Base-by-base conservation (phyloP, 2,113 vertebrate species). In the Ascaphus truei region DNA sequence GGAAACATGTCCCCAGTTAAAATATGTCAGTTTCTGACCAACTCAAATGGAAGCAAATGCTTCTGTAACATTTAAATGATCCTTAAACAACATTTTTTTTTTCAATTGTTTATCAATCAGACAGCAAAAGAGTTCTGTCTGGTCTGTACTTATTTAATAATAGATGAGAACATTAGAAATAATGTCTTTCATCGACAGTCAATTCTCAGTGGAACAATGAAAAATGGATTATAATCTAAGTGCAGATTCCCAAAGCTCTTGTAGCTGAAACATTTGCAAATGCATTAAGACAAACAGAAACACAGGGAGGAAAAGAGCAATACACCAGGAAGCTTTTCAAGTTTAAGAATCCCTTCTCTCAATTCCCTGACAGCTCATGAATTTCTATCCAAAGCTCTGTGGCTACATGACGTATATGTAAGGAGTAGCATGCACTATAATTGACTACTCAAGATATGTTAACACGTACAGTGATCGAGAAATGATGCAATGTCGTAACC, bases 241-340 rank as follows among this genome's bases (percentile, higher is more conserved):
- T 68, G 53, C 43, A 41, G 31, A 68, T 33, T 57, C 51, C 52
- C 51, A 57, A 68, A 47, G 53, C 53, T 68, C 52, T 57, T 68
- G 64, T 68, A 68, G 64, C 64, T 68, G 52, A 68, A 68, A 68
- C 25, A 68, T 68, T 57, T 57, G 52, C 43, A 23, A 68, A 57
- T 68, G 64, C 64, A 57, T 68, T 68, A 68, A 57, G 55, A 81
- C 65, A 1, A 81, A 72, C 67, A 62, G 69, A 73, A 68, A 81
- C 82, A 80, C 75, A 77, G 77, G 75, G 69, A 51, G 65, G 53
- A 75, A 80, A 74, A 73, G 50, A 74, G 30, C 56, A 59, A 43
- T 47, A 27, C 51, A 57, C 29, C 64, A 57, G 64, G 53, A 68
- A 57, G 52, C 48, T 52, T 51, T 55, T 55, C 41, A 33, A 37